phyloP scores from a whole-genome alignment of 2,113 vertebrate genomes.

The Podarcis raffonei region DNA sequence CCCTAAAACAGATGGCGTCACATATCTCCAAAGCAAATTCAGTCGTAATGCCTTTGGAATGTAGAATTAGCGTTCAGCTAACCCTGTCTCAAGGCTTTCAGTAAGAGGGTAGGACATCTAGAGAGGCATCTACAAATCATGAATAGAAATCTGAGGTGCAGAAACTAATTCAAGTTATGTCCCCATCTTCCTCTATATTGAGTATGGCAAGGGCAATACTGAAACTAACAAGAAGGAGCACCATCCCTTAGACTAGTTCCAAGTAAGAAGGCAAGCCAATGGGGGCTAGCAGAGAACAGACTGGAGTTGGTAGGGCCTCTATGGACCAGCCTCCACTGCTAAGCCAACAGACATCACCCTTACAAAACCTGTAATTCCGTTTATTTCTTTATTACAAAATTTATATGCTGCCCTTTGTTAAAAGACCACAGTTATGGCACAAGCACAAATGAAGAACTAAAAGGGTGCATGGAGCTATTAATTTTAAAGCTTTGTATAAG shows the following conservation, averaged over 20 bases:
- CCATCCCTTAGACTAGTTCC: no score
- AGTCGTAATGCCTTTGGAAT: neutral
- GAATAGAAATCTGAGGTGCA: neutral
- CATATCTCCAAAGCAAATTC: neutral
- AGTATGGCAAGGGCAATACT: no score
- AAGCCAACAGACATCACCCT: neutral
- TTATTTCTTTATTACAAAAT: no score
- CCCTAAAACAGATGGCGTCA: constrained; percentile 12
- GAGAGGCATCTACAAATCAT: neutral
- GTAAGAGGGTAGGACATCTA: neutral
- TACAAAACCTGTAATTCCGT: neutral
- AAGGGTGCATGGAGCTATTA: neutral
- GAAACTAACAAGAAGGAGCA: no score
- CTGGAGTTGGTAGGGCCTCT: no score
- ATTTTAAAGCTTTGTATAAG: neutral
- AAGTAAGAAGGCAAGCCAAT: no score
- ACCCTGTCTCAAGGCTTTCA: neutral
- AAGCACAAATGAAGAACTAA: neutral
- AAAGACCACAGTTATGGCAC: neutral
- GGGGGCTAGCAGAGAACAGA: no score
- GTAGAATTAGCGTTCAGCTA: neutral
- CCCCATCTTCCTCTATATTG: no score
- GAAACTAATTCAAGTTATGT: neutral
- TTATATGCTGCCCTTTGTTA: no score
- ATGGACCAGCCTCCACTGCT: neutral